Evolutionary conservation across 2,888 invertebrate species (phyloP), one percentile per base, ranked within the genome.

Genomic region (Clivina fossor): DNA sequence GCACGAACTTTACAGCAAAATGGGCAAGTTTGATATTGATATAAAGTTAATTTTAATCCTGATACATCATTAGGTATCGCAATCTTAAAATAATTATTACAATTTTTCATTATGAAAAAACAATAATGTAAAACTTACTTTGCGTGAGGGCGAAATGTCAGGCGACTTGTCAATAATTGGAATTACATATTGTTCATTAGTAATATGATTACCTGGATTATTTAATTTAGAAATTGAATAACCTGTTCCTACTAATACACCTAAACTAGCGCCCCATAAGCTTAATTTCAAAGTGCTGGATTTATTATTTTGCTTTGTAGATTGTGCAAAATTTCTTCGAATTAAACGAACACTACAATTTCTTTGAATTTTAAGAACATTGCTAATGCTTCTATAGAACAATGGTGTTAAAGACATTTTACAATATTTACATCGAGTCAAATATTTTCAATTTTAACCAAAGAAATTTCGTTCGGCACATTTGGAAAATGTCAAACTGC

Each of bases 1-100:
- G 93, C 88, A 57, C 96, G 80, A 13, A 88, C 88, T 79, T 97
- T 98, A 70, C 95, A 96, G 74, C 97, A 97, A 73, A 97, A 98
- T 1, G 98, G 98, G 69, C 98, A 99, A 0, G 95, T 95, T 67
- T 95, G 90, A 71, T 95, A 99, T 77, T 99, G 99, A 70, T 91
- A 99, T 13, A 99, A 77, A 0, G 91, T 87, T 38, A 99, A 74
- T 63, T 93, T 86, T 55, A 94, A 74, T 19, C 86, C 85, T 37
- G 79, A 79, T 1, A 69, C 74, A 68, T 91, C 90, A 2, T 78
- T 74, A 0, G 84, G 79, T 68, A 81, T 84, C 8, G 79, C 64
- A 49, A 88, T 76, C 84, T 90, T 67, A 55, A 78, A 79, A 51
- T 62, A 60, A 61, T 28, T 28, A 9, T 28, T 37, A 11, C 26